Conservation (phyloP, 2,888 invertebrate species). For the Nineta flava region DNA sequence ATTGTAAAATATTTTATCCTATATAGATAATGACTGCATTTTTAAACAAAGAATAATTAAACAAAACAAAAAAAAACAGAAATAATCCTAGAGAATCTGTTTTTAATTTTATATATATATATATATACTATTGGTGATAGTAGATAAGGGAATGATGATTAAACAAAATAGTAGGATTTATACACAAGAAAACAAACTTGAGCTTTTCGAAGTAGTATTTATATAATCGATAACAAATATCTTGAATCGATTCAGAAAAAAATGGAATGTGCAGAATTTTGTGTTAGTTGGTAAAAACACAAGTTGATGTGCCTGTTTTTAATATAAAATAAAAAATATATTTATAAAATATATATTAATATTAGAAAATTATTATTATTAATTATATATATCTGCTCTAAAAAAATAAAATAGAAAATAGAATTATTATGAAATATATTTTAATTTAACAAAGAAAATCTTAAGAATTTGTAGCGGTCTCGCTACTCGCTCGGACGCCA, state of each 20-base stretch:
- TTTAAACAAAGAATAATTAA: background rate
- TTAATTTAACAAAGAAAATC: too few species aligned
- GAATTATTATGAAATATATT: background rate
- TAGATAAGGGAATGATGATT: slow-evolving; percentile 6
- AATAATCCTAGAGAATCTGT: background rate
- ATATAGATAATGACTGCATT: slow-evolving; percentile 4
- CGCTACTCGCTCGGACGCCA: too few species aligned
- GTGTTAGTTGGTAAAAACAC: slow-evolving; percentile 1
- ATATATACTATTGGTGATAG: slow-evolving; percentile 4
- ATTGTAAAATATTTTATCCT: slow-evolving; percentile 1
- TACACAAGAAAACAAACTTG: background rate
- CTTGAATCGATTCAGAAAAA: too few species aligned
- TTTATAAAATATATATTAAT: slow-evolving; percentile 3
- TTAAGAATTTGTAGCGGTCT: too few species aligned
- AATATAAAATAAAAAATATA: slow-evolving; percentile 1
- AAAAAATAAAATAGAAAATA: slow-evolving; percentile 3
- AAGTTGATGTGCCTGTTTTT: slow-evolving; percentile 7
- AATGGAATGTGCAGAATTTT: background rate
- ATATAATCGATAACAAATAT: too few species aligned
- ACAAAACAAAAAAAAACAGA: too few species aligned
- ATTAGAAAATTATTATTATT: slow-evolving; percentile 3
- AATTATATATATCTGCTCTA: slow-evolving; percentile 4
- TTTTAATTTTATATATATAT: slow-evolving; percentile 5
- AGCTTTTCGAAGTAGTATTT: background rate
- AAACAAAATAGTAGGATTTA: background rate